Evolutionary conservation across 2,113 vertebrate genomes (phyloP).

Genomic region (Sterrhoptilus dennistouni): DNA sequence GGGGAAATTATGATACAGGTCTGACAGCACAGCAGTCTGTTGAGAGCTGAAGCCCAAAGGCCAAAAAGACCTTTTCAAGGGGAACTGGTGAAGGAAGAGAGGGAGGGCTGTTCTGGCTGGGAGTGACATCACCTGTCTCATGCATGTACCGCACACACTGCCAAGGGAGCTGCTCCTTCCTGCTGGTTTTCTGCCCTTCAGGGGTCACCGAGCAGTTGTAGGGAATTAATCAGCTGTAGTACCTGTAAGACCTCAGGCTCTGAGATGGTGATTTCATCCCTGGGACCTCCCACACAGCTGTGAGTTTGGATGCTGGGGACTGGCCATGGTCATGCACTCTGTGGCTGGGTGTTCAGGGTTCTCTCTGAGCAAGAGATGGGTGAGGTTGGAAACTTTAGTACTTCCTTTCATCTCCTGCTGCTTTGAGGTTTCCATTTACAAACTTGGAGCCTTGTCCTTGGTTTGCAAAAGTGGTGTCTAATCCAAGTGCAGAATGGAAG

Average conservation of each 20-base stretch:
- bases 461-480: not conserved
- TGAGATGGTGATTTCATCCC: not conserved
- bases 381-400: not conserved
- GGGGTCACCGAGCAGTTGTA: not conserved
- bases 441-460: not conserved
- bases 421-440: not conserved
- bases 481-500: not conserved
- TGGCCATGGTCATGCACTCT: rapidly evolving
- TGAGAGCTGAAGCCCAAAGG: not conserved
- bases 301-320: not conserved
- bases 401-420: not conserved
- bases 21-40: not conserved
- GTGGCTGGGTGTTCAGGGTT: not conserved
- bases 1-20: not conserved
- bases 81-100: not conserved
- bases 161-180: not conserved
- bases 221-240: not conserved
- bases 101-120: not conserved
- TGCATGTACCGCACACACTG: not conserved
- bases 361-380: not conserved
- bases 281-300: not conserved
- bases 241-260: not conserved
- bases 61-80: not conserved
- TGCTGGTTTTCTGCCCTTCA: not conserved
- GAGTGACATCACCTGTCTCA: not conserved